Conservation (phyloP, 1,140 invertebrate genomes). For the Zophobas morio region DNA sequence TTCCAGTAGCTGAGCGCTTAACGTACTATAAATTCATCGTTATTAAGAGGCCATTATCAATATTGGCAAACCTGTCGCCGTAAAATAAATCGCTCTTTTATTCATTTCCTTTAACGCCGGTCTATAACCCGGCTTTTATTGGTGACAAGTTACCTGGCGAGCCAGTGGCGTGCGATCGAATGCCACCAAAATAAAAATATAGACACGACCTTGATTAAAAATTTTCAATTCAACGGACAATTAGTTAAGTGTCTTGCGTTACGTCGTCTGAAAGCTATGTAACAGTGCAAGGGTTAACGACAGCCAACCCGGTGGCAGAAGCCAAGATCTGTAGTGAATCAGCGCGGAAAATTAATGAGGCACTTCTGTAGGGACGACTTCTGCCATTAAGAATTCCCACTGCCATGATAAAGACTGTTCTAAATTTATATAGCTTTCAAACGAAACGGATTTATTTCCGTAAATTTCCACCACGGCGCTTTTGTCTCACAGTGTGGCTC, state of each 20-base stretch:
- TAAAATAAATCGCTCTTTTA: constrained; percentile 14
- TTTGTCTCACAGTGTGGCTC: too few species aligned
- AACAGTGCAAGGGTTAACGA: constrained; percentile 39
- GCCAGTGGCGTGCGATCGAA: too few species aligned
- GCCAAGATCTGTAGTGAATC: constrained; percentile 26
- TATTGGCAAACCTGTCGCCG: constrained; percentile 15
- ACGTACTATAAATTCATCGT: constrained; percentile 6
- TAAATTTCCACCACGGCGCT: constrained; percentile 15
- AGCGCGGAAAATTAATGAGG: constrained; percentile 23
- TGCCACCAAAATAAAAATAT: too few species aligned
- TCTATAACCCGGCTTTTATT: neutral
- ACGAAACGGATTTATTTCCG: constrained; percentile 27
- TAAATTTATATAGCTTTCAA: constrained; percentile 19
- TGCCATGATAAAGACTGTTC: constrained; percentile 33
- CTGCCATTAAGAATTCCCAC: constrained; percentile 35
- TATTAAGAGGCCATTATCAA: constrained; percentile 13
- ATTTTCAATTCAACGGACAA: too few species aligned
- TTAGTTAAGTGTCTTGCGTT: too few species aligned
- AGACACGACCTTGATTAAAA: too few species aligned
- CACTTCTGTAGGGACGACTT: constrained; percentile 32
- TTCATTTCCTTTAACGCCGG: constrained; percentile 14
- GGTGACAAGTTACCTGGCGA: neutral
- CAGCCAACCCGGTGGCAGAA: constrained; percentile 33
- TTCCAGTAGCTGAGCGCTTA: constrained; percentile 3
- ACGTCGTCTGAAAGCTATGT: too few species aligned